phyloP scores from a whole-genome alignment of 2,113 vertebrate species.

The Campylomormyrus numenius region DNA sequence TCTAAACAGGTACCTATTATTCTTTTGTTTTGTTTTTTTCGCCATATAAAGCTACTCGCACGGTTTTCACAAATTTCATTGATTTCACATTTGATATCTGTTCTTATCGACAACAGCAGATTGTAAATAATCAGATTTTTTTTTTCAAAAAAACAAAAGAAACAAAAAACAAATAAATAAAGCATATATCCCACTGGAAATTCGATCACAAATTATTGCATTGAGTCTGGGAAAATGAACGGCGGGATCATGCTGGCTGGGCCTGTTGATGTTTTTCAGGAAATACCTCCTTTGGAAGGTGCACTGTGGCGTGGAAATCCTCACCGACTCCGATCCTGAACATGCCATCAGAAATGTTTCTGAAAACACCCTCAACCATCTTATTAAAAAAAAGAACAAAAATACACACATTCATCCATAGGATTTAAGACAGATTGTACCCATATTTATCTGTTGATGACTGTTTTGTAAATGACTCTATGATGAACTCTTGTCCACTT shows the following conservation, averaged over 20 bases:
- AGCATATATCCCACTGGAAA: neutral
- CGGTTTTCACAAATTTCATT: constrained; percentile 46
- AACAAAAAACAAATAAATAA: neutral
- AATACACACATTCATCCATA: neutral
- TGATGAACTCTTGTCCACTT: neutral
- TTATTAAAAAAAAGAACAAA: neutral
- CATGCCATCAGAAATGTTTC: neutral
- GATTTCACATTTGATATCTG: constrained; percentile 36
- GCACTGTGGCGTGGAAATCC: neutral
- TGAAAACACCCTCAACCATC: neutral
- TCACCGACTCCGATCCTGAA: neutral
- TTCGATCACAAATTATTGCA: neutral
- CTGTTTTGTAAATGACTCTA: neutral
- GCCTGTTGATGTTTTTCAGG: neutral
- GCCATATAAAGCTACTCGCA: constrained; percentile 47
- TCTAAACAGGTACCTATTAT: constrained; percentile 65
- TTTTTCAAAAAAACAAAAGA: neutral
- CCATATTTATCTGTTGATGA: neutral
- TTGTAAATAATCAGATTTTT: neutral
- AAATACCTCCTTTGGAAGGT: neutral
- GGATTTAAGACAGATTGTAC: neutral
- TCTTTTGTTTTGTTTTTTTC: constrained; percentile 49
- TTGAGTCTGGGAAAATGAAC: neutral
- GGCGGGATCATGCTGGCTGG: neutral
- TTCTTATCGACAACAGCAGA: neutral